Base-by-base conservation (phyloP, 2,113 vertebrate species). In the Acanthisitta chloris region DNA sequence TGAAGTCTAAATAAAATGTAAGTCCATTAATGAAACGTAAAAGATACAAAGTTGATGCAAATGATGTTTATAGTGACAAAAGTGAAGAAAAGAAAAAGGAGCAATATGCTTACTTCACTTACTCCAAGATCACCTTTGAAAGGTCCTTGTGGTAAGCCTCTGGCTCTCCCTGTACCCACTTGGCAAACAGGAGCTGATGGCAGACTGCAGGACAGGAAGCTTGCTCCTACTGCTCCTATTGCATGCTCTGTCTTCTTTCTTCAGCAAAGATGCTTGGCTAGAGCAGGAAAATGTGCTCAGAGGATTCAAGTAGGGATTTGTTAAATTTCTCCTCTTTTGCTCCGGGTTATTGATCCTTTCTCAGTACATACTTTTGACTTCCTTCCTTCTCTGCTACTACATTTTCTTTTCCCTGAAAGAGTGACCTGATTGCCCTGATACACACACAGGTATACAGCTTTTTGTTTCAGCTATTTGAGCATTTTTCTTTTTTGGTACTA, bases 361-460 rank as follows among this genome's bases (percentile, higher is more conserved):
- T 87, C 23, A 36, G 33, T 17, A 51, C 3, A 5, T 10, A 17
- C 10, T 65, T 91, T 57, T 78, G n/a, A 45, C 28, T 48, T 85
- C 24, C 8, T 85, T 13, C 18, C 6, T 70, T 40, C 17, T 72
- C 59, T 62, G 12, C 57, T 78, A 17, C 7, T 77, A 6, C 1
- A 0, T 79, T 66, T 62, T 17, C 5, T 28, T 82, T 64, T 74
- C 16, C 25, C 51, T 36, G 24, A 9, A 62, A 74, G 38, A 14
- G 14, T 90, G 79, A 52, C 45, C 59, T 61, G 16, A 3, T 43
- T 79, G 70, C 36, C 42, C 49, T 40, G 12, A 25, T 58, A 18
- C 5, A 40, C 23, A 13, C 0, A 0, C 8, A 43, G 49, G 33
- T 8, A 16, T 42, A 17, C 10, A 43, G 13, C 6, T 42, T 65